These are phyloP conservation scores for Eclectus roratus DNA, from an alignment of 2,113 vertebrate genomes.

Conservation along the genomic window DNA sequence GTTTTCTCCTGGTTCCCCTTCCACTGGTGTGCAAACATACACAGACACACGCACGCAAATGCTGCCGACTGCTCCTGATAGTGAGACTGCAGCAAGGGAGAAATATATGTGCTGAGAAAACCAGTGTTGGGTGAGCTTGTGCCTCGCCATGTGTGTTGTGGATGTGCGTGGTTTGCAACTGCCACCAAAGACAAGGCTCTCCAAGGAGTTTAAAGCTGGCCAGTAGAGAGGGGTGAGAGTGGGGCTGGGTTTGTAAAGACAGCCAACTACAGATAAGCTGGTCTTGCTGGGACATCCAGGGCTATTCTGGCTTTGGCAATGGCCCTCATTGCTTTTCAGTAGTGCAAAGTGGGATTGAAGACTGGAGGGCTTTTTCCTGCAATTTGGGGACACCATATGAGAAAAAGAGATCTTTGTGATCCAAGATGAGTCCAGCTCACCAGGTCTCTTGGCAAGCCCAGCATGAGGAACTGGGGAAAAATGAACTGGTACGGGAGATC, in stretches of 20 bases:
- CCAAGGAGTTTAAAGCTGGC: not conserved
- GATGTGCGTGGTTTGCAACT: fast-evolving
- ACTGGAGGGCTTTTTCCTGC: not conserved
- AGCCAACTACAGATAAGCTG: not conserved
- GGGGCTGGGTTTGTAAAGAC: not conserved
- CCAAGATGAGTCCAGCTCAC: not conserved
- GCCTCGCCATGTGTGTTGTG: fast-evolving
- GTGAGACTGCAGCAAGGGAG: fast-evolving
- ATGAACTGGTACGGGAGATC: not conserved
- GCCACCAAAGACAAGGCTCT: not conserved
- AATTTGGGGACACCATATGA: not conserved
- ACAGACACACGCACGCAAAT: not conserved
- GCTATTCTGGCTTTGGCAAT: not conserved
- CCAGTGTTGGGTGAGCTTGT: fast-evolving
- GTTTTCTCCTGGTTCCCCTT: not conserved
- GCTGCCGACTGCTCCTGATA: fast-evolving
- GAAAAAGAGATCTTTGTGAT: not conserved
- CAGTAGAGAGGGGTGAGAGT: not conserved
- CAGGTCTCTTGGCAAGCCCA: not conserved
- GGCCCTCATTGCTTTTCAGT: not conserved
- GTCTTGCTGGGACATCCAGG: not conserved
- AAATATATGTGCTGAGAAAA: not conserved
- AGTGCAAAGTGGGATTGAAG: not conserved
- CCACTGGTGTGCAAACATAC: fast-evolving
- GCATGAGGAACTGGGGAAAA: not conserved